Evolutionary conservation across 2,113 vertebrate genomes (phyloP), one percentile per base, ranked within the genome.

Genomic region (Sialia sialis): DNA sequence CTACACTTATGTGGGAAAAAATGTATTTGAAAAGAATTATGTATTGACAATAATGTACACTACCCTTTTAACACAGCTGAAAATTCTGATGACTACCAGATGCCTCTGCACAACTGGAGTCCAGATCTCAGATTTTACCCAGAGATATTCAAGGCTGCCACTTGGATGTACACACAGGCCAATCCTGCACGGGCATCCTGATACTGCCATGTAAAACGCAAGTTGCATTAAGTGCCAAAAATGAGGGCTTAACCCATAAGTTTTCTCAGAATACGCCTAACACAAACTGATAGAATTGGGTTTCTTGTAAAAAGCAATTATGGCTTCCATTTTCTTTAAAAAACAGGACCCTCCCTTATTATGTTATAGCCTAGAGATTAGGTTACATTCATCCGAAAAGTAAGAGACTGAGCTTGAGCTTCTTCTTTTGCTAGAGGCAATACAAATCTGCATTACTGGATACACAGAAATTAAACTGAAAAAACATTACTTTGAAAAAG

Each of bases 371-470:
- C 54, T 77, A 70, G 29, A 93, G 74, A 91, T 87, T 69, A 87
- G 52, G 62, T 77, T 90, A 92, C 32, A 77, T 88, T 44, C 59
- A 90, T 83, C 43, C 6, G 34, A 88, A 83, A 92, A 87, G 64
- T 92, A 84, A 85, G 87, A 95, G 63, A 79, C 78, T 62, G 63
- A 93, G 58, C 23, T n/a, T 38, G 34, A 91, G 62, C 46, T 90
- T 75, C 49, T 56, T 79, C 34, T 92, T 93, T 91, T 90, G 79
- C 95, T 67, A 90, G 82, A 94, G 83, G 95, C 94, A 94, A 88
- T 84, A 83, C 51, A 96, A 92, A 94, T 83, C 67, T 88, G 49
- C 75, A 73, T 90, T 79, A 83, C 63, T 79, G 58, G 48, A 54
- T 92, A 66, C 34, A 80, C 10, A 85, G 59, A 92, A 88, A 68